These are phyloP conservation scores for Brevipalpus yothersi DNA, from an alignment of 1,140 invertebrate genomes.

Conservation along the genomic window DNA sequence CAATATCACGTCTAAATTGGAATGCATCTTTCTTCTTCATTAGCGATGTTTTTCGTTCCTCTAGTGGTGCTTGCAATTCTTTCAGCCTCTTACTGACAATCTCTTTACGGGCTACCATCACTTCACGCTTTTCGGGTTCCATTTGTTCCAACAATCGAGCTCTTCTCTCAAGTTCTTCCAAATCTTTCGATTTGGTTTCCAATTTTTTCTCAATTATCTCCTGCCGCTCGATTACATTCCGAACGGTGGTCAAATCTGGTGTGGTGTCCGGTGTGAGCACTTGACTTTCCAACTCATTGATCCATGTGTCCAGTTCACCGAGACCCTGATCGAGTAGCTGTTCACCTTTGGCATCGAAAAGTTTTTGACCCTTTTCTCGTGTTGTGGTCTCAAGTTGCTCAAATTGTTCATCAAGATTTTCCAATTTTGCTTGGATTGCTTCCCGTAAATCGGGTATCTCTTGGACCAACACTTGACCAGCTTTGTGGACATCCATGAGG, in stretches of 20 bases:
- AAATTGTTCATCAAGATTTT: constrained; percentile 65
- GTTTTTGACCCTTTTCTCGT: constrained; percentile 82
- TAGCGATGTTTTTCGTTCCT: constrained; percentile 60
- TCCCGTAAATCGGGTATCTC: constrained; percentile 83
- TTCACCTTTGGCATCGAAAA: constrained; percentile 95
- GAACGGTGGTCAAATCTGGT: constrained; percentile 86
- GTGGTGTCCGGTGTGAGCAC: constrained; percentile 84
- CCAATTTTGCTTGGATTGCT: constrained; percentile 68
- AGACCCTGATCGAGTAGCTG: constrained; percentile 87
- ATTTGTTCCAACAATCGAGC: constrained; percentile 77
- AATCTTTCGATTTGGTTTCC: constrained; percentile 73
- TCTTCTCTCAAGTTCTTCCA: constrained; percentile 75
- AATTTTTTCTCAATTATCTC: constrained; percentile 88
- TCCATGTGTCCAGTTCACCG: constrained; percentile 95
- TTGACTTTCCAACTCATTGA: constrained; percentile 90
- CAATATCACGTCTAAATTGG: constrained; percentile 92
- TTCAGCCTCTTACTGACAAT: constrained; percentile 53
- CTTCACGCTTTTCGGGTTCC: constrained; percentile 80
- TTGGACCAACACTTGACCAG: constrained; percentile 63
- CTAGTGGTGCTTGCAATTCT: constrained; percentile 47
- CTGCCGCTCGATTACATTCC: constrained; percentile 96
- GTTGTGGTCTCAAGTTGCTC: constrained; percentile 80
- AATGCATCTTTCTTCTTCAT: constrained; percentile 97
- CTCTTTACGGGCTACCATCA: constrained; percentile 79
- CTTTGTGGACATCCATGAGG: constrained; percentile 59